Conservation (phyloP, 2,888 invertebrate genomes). For the Atherix ibis region DNA sequence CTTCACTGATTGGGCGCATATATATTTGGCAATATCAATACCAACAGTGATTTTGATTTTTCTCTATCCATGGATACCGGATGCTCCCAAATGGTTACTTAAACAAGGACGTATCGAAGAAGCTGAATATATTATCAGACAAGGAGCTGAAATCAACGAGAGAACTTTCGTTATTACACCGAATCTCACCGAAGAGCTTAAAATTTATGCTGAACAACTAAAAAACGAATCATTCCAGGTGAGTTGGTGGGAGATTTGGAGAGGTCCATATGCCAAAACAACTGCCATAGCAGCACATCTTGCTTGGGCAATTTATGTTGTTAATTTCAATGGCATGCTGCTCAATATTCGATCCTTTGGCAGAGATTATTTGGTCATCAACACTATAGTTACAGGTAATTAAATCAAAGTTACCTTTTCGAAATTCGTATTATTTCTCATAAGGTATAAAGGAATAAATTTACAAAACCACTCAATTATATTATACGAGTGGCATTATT, state of each 20-base stretch:
- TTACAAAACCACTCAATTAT: no score
- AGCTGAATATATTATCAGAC: conserved; percentile 25
- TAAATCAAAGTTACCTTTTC: conserved; percentile 1
- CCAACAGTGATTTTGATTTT: conserved; percentile 30
- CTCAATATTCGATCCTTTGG: conserved; percentile 34
- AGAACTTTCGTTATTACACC: conserved; percentile 22
- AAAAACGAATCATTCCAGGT: conserved; percentile 20
- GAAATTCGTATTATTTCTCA: conserved; percentile 6
- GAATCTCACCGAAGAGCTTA: conserved; percentile 23
- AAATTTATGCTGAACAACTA: conserved; percentile 19
- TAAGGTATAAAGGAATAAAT: conserved; percentile 30
- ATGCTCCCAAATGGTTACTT: conserved; percentile 34
- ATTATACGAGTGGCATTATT: no score
- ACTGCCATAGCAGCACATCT: conserved; percentile 28
- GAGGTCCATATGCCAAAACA: conserved; percentile 22
- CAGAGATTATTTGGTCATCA: conserved; percentile 26
- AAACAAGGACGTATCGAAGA: conserved; percentile 23
- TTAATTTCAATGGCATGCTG: conserved; percentile 33
- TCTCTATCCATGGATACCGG: conserved; percentile 32
- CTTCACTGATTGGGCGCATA: conserved; percentile 29
- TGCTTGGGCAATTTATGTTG: conserved; percentile 27
- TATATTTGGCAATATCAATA: conserved; percentile 33
- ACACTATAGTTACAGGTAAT: conserved; percentile 33
- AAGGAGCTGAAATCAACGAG: conserved; percentile 29
- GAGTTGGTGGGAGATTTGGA: conserved; percentile 26